Conservation (phyloP, 2,797 vertebrate species). For the Myiotriccus ornatus region DNA sequence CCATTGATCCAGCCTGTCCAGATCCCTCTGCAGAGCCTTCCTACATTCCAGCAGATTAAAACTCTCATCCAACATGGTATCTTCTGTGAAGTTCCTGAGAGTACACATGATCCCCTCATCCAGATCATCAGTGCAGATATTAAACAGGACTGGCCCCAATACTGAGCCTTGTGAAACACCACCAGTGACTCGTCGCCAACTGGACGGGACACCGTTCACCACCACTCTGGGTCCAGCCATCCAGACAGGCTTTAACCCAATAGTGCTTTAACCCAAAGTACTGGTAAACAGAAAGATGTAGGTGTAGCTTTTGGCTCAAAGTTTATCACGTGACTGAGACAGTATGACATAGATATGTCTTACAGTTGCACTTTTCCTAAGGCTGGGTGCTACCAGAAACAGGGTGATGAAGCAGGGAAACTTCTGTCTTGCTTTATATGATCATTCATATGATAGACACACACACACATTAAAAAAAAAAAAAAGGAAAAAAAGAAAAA, state of each 20-base stretch:
- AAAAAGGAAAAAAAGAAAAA: neutral
- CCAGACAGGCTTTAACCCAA: neutral
- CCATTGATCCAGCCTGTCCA: too few relatives aligned
- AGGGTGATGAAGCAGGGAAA: neutral
- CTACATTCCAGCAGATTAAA: too few relatives aligned
- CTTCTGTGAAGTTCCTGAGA: neutral
- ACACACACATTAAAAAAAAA: neutral
- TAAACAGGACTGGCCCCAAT: too few relatives aligned
- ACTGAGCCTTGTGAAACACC: neutral
- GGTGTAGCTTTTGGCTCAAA: neutral
- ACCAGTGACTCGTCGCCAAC: neutral
- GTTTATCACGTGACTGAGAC: neutral
- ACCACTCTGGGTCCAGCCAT: neutral
- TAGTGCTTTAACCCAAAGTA: neutral
- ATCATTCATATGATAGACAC: neutral
- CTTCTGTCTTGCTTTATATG: neutral
- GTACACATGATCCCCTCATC: neutral
- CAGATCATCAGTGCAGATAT: neutral
- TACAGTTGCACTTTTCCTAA: neutral
- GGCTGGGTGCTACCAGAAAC: neutral
- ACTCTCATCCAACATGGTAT: too few relatives aligned
- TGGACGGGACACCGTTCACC: too few relatives aligned
- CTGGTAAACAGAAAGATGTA: neutral
- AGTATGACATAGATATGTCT: neutral
- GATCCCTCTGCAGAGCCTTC: neutral